These are phyloP conservation scores for Archips xylosteana DNA, from an alignment of 2,888 invertebrate genomes.

Conservation along the genomic window DNA sequence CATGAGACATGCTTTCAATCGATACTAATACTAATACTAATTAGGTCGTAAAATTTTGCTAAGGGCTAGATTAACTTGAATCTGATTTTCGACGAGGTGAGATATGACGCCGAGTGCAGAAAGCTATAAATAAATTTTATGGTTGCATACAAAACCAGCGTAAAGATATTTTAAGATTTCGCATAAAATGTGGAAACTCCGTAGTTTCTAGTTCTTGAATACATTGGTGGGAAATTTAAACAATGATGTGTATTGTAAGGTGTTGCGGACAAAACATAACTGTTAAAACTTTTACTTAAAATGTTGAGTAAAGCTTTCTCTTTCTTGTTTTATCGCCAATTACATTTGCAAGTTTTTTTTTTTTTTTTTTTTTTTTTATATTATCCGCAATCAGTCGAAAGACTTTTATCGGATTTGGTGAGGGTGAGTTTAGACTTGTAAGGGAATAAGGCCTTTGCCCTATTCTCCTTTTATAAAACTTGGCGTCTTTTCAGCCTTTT, in stretches of 20 bases:
- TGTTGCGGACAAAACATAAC: slow-evolving; percentile 20
- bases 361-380: neutral
- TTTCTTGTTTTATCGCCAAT: slow-evolving; percentile 8
- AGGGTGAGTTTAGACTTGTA: no score
- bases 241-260: slow-evolving; percentile 27
- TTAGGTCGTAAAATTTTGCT: no score
- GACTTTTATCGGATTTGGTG: no score
- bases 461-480: no score
- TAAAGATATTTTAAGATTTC: slow-evolving; percentile 23
- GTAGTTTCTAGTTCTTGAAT: slow-evolving; percentile 22
- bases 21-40: no score
- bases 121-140: slow-evolving; percentile 20
- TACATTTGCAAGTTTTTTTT: slow-evolving; percentile 5
- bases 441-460: no score
- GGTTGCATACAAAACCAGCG: neutral
- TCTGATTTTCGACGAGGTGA: no score
- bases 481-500: no score
- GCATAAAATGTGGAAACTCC: slow-evolving; percentile 15
- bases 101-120: no score
- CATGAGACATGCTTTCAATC: no score
- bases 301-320: slow-evolving; percentile 17
- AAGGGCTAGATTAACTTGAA: no score
- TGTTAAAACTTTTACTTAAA: slow-evolving; percentile 30
- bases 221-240: slow-evolving; percentile 29
- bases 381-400: no score